phyloP scores from a whole-genome alignment of 2,797 vertebrate genomes.

The Brachymystax lenok region DNA sequence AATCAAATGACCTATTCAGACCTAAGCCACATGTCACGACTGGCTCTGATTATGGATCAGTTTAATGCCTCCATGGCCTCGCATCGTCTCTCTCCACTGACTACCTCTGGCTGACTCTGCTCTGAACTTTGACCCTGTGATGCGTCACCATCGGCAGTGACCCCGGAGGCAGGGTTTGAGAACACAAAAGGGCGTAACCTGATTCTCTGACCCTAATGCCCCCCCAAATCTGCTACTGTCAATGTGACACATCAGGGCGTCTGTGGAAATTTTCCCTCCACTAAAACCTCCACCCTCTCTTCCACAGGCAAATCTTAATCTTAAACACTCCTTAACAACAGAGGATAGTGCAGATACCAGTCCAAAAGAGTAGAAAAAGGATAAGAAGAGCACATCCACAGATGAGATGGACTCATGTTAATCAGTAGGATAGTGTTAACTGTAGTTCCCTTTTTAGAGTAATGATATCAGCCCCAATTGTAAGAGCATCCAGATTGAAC shows the following conservation, averaged over 20 bases:
- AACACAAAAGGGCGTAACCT: constrained; percentile 17
- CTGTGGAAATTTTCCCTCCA: neutral
- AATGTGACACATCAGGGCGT: neutral
- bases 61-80: constrained; percentile 11
- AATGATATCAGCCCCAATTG: neutral
- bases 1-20: constrained; percentile 44
- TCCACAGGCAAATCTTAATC: neutral
- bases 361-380: neutral
- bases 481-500: neutral
- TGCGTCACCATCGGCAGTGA: constrained; percentile 22
- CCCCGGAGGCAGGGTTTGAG: constrained; percentile 24
- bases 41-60: constrained; percentile 17
- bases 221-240: neutral
- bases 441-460: neutral
- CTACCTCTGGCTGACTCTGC: constrained; percentile 19
- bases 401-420: neutral
- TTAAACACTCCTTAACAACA: neutral
- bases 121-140: constrained; percentile 38
- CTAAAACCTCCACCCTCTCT: neutral
- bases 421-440: neutral
- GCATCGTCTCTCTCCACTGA: constrained; percentile 10
- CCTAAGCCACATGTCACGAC: constrained; percentile 37
- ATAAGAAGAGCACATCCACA: neutral
- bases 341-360: neutral
- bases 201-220: constrained; percentile 17